Conservation (phyloP, 2,888 invertebrate species). For the Leptinotarsa peninsularis region DNA sequence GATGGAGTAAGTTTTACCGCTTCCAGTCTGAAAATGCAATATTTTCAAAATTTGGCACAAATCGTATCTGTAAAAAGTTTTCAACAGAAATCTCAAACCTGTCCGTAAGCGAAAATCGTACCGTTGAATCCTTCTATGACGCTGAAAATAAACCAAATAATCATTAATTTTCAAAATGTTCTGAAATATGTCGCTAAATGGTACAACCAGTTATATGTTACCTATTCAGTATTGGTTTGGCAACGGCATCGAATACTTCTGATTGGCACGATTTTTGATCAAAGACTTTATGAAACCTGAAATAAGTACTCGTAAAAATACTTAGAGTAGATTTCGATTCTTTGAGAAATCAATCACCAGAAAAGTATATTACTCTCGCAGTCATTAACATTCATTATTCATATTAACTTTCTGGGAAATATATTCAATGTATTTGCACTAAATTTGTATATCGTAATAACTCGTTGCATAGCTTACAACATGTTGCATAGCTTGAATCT, state of each 20-base stretch:
- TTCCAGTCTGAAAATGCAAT: constrained; percentile 66
- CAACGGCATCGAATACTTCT: constrained; percentile 66
- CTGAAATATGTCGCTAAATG: too few species aligned
- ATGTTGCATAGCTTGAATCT: too few species aligned
- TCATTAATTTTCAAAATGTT: not conserved
- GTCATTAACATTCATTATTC: not conserved
- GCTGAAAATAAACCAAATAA: constrained; percentile 55
- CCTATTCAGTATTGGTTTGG: constrained; percentile 68
- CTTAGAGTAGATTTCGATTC: not conserved
- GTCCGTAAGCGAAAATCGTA: constrained; percentile 71
- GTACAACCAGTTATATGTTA: constrained; percentile 47
- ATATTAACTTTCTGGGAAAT: not conserved
- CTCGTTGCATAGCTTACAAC: too few species aligned
- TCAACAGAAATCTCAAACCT: constrained; percentile 60
- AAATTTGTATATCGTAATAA: too few species aligned
- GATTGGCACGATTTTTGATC: constrained; percentile 62
- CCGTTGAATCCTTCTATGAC: constrained; percentile 70
- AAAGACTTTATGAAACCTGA: constrained; percentile 68
- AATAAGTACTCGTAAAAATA: constrained; percentile 23
- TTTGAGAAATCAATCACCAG: not conserved
- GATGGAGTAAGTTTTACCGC: constrained; percentile 70
- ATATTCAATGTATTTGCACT: not conserved
- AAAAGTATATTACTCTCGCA: not conserved
- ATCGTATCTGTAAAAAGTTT: too few species aligned
- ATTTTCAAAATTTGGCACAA: too few species aligned